Percentiles rank a stretch among this genome's conserved stretches.
phyloP scores from a whole-genome alignment of 2,888 invertebrate species.

The Nemapogon koenigi region DNA sequence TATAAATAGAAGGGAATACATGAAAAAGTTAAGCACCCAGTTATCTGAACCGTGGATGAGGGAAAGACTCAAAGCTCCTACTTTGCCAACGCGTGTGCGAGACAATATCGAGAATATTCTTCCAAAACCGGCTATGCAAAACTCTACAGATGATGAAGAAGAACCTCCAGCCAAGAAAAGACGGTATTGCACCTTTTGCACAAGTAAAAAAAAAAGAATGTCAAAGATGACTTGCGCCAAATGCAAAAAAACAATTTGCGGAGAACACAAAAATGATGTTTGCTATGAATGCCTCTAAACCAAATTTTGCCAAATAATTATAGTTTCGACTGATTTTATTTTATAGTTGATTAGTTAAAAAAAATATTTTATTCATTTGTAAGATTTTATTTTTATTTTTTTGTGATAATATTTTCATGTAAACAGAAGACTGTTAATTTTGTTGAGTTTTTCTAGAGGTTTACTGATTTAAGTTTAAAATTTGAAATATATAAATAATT shows the following conservation, averaged over 20 bases:
- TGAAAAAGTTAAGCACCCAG: conserved; percentile 13
- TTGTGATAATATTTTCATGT: background rate
- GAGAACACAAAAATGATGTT: conserved; percentile 11
- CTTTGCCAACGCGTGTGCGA: conserved; percentile 10
- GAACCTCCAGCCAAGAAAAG: conserved; percentile 12
- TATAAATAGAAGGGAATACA: conserved; percentile 14
- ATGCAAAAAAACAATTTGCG: conserved; percentile 13
- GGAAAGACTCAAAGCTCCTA: conserved; percentile 9
- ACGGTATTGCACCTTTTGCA: too few species aligned
- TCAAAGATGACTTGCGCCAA: conserved; percentile 5
- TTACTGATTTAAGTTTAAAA: too few species aligned
- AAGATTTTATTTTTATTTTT: background rate
- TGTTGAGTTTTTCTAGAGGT: background rate
- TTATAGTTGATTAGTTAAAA: too few species aligned
- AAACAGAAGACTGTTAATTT: background rate
- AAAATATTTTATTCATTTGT: too few species aligned
- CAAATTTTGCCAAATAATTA: too few species aligned
- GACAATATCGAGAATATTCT: conserved; percentile 3
- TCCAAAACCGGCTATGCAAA: conserved; percentile 5
- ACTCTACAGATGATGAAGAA: conserved; percentile 10
- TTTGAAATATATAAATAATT: too few species aligned
- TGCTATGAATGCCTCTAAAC: conserved; percentile 4
- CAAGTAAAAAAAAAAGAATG: conserved; percentile 10
- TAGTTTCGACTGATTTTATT: too few species aligned
- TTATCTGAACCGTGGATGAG: conserved; percentile 11